These are phyloP conservation scores for Dryadula phaetusa DNA, from an alignment of 2,888 invertebrate genomes.

Conservation along the genomic window DNA sequence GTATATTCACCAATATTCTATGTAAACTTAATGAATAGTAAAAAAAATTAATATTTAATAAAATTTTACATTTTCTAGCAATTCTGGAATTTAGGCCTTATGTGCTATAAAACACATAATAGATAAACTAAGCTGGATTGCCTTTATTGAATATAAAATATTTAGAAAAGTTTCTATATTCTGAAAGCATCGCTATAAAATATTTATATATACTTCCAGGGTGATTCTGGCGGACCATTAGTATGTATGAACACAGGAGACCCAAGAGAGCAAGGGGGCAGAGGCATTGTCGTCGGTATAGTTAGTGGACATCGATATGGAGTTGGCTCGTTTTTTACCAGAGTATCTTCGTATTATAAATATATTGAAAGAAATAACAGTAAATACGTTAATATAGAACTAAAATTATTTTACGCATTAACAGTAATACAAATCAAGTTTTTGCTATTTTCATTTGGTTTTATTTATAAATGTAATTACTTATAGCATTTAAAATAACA, in stretches of 20 bases:
- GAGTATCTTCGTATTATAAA: constrained; percentile 51
- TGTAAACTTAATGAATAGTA: no score
- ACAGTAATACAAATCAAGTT: constrained; percentile 50
- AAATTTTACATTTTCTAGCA: no score
- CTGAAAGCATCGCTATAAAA: neutral
- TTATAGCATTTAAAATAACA: neutral
- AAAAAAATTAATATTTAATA: no score
- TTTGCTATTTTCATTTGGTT: constrained; percentile 58
- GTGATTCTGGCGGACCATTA: constrained; percentile 71
- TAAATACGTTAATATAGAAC: neutral
- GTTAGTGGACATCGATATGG: constrained; percentile 48
- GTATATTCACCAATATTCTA: constrained; percentile 40
- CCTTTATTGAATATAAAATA: neutral
- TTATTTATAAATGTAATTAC: constrained; percentile 46
- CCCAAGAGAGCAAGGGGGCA: constrained; percentile 51
- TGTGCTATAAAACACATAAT: no score
- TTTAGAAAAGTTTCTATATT: neutral
- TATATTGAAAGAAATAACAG: constrained; percentile 48
- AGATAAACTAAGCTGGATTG: no score
- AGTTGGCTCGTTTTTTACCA: constrained; percentile 51
- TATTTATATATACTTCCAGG: constrained; percentile 51
- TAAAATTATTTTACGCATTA: constrained; percentile 31
- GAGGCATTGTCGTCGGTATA: constrained; percentile 59
- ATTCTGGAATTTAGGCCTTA: no score
- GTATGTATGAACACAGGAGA: constrained; percentile 59